Evolutionary conservation across 2,113 vertebrate species (phyloP), one percentile per base, ranked within the genome.

Genomic region (Xenopus tropicalis): DNA sequence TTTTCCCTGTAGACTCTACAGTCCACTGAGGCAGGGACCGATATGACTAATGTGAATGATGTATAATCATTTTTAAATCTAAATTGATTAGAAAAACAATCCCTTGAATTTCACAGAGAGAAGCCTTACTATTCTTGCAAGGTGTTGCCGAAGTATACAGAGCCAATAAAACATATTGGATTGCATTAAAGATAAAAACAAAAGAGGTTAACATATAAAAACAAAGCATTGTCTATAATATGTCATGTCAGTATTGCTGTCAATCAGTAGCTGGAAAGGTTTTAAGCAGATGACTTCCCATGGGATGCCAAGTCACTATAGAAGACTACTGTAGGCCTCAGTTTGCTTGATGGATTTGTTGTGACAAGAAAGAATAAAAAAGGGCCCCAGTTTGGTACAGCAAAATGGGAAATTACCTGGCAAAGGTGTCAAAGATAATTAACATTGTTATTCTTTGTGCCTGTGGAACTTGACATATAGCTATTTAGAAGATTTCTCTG

Each of bases 401-500:
- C 92, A 91, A 94, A 95, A 94, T 92, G 88, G 91, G 90, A 96
- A 96, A 96, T 96, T 94, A 95, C 91, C 90, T 83, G 88, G 89
- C 88, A 92, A 91, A 88, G 88, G 93, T 91, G 93, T 98, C 95
- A 94, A 89, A 96, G 93, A 92, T 95, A 97, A 97, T 98, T 96
- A 96, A 92, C 90, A 91, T 89, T 89, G 89, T 85, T 86, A 88
- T 90, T 91, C 87, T 88, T 84, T 80, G 84, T 90, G 91, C 93
- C 93, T 93, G 93, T 96, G 95, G 94, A 91, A 87, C 87, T 87
- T 95, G 95, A 95, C 92, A 90, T 91, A 86, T 90, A 90, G 94
- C 91, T 87, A 91, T 88, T 89, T 90, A 93, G 93, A 92, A 91
- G 88, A 90, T 88, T 84, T 81, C 83, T 86, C 85, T 94, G 93